Percentiles rank a stretch among this genome's conserved stretches.
These are phyloP conservation scores for Catocala sponsa DNA, from an alignment of 2,888 invertebrate species.

Conservation along the genomic window DNA sequence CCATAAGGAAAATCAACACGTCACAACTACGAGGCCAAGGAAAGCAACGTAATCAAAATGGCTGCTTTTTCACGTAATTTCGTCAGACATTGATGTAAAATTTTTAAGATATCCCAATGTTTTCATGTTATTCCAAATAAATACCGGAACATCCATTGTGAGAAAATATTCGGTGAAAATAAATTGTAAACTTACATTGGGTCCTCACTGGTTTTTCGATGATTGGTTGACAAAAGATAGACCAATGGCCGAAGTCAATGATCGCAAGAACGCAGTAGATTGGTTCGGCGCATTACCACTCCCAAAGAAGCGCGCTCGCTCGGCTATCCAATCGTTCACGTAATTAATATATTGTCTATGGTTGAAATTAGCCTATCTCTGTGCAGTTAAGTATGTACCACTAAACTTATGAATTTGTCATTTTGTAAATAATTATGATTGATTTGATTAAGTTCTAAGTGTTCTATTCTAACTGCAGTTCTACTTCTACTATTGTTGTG, in stretches of 20 bases:
- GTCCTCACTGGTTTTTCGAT: constrained; percentile 92
- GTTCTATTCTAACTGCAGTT: too few species aligned
- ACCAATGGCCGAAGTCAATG: constrained; percentile 94
- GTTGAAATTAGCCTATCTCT: constrained; percentile 56
- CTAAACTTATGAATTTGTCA: background rate
- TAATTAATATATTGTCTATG: constrained; percentile 82
- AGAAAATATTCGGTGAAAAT: constrained; percentile 74
- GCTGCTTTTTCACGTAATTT: constrained; percentile 80
- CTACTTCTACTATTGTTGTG: too few species aligned
- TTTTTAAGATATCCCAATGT: constrained; percentile 48
- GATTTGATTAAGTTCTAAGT: too few species aligned
- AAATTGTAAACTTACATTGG: constrained; percentile 85
- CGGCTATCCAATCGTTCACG: constrained; percentile 80
- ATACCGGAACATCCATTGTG: constrained; percentile 61
- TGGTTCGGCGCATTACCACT: constrained; percentile 90
- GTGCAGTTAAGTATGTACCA: constrained; percentile 1
- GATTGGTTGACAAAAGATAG: constrained; percentile 96
- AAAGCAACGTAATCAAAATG: constrained; percentile 83
- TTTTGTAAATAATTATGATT: constrained; percentile 9
- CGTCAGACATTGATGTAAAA: constrained; percentile 55
- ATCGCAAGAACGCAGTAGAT: constrained; percentile 92
- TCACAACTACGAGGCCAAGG: constrained; percentile 73
- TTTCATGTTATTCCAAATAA: constrained; percentile 52
- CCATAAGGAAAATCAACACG: constrained; percentile 67
- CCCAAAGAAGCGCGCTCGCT: constrained; percentile 84